phyloP scores from a whole-genome alignment of 1,140 invertebrate species.

The Aphelenchoides fujianensis region DNA sequence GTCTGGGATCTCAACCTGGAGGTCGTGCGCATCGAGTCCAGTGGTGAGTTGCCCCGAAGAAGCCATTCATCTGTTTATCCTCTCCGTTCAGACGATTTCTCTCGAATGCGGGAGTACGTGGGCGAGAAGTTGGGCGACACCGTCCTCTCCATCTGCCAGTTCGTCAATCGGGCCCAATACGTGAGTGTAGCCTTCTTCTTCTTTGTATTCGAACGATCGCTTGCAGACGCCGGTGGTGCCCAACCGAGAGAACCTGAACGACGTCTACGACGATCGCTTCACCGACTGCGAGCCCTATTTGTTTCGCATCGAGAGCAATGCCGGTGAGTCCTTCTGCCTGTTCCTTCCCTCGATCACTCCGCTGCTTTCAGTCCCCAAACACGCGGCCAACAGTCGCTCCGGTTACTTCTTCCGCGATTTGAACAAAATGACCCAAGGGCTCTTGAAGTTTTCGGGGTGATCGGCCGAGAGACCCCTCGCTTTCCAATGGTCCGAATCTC shows the following conservation, averaged over 20 bases:
- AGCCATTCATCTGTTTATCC: not conserved
- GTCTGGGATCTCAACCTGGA: constrained; percentile 48
- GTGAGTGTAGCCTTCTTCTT: too few species aligned
- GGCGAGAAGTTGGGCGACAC: constrained; percentile 45
- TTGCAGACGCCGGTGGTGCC: constrained; percentile 38
- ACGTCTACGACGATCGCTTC: constrained; percentile 46
- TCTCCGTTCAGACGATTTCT: constrained; percentile 46
- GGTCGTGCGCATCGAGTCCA: constrained; percentile 43
- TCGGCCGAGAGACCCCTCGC: too few species aligned
- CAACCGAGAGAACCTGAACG: constrained; percentile 25
- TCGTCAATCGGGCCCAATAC: constrained; percentile 46
- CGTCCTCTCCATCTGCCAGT: constrained; percentile 39
- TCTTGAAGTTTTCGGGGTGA: not conserved
- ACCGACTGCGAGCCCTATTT: constrained; percentile 46
- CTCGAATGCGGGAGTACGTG: constrained; percentile 48
- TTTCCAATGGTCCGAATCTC: too few species aligned
- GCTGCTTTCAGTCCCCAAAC: constrained; percentile 11
- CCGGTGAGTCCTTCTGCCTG: constrained; percentile 1
- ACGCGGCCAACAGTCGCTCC: constrained; percentile 2
- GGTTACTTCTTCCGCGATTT: not conserved
- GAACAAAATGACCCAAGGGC: not conserved
- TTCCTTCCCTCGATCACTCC: not conserved
- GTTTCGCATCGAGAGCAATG: constrained; percentile 43
- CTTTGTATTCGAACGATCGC: constrained; percentile 1
- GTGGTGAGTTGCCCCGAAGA: constrained; percentile 29